Conservation (phyloP, 2,888 invertebrate genomes). For the Cheilosia scutellata region DNA sequence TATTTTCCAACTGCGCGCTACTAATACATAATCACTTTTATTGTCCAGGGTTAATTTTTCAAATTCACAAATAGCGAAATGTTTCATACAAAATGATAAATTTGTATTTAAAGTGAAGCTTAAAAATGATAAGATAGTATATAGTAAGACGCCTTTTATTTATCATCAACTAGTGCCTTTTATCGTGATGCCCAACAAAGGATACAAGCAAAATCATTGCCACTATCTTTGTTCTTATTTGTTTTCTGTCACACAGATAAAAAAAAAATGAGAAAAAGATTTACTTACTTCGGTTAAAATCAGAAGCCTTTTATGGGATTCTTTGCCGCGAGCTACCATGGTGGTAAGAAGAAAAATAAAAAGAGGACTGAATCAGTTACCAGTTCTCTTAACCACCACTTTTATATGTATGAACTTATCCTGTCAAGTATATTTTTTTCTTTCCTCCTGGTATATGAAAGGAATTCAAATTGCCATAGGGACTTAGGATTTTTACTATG, state of each 20-base stretch:
- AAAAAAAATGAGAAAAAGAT: neutral
- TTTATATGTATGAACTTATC: conserved; percentile 5
- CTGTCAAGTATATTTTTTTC: neutral
- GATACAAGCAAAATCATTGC: too few relatives aligned
- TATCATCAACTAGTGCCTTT: neutral
- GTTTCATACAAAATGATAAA: too few relatives aligned
- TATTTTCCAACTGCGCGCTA: neutral
- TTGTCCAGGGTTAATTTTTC: too few relatives aligned
- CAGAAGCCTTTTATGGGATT: neutral
- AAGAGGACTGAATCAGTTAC: conserved; percentile 6
- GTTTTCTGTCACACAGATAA: neutral
- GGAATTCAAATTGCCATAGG: neutral
- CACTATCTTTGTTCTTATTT: too few relatives aligned
- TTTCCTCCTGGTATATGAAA: neutral
- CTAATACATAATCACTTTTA: too few relatives aligned
- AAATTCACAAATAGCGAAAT: too few relatives aligned
- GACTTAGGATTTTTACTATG: neutral
- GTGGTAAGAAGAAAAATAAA: neutral
- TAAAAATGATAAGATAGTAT: too few relatives aligned
- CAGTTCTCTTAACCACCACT: conserved; percentile 26
- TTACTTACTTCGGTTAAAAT: too few relatives aligned
- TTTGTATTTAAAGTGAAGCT: too few relatives aligned
- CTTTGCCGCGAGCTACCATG: neutral
- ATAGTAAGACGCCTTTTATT: neutral
- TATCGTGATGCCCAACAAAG: too few relatives aligned